These are phyloP conservation scores for Nomada lathburiana DNA, from an alignment of 2,888 invertebrate genomes.

Conservation along the genomic window DNA sequence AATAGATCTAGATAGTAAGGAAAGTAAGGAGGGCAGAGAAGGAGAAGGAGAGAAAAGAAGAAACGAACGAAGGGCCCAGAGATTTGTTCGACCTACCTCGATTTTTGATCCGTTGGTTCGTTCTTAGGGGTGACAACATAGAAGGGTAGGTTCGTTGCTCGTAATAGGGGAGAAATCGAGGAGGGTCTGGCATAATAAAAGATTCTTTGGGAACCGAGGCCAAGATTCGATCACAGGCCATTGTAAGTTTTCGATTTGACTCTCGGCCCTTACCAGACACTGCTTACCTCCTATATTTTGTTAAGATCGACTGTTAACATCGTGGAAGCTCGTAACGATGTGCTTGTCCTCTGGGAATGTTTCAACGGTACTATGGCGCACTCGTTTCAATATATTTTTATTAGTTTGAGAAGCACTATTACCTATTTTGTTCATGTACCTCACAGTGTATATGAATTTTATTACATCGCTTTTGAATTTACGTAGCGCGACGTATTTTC, in stretches of 20 bases:
- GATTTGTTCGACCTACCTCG: constrained; percentile 54
- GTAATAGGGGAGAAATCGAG: constrained; percentile 74
- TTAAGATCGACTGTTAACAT: constrained; percentile 60
- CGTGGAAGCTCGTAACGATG: constrained; percentile 35
- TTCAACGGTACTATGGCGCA: not conserved
- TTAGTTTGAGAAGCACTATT: not conserved
- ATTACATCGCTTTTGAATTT: too few species aligned
- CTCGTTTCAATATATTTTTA: not conserved
- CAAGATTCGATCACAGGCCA: constrained; percentile 84
- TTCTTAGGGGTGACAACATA: constrained; percentile 74
- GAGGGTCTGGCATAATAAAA: constrained; percentile 76
- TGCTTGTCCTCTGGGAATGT: constrained; percentile 58
- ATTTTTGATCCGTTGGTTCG: constrained; percentile 60
- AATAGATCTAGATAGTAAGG: not conserved
- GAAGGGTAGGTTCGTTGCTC: constrained; percentile 71
- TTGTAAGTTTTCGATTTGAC: constrained; percentile 67
- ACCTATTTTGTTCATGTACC: too few species aligned
- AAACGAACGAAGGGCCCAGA: not conserved
- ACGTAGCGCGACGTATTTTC: too few species aligned
- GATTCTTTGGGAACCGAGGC: constrained; percentile 83
- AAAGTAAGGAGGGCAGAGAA: constrained; percentile 6
- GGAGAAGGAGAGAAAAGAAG: constrained; percentile 19
- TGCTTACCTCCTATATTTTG: constrained; percentile 61
- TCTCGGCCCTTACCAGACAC: constrained; percentile 69
- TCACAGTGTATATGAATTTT: too few species aligned